Conservation (phyloP, 2,797 vertebrate genomes). For the Dendrocincla tyrannina region DNA sequence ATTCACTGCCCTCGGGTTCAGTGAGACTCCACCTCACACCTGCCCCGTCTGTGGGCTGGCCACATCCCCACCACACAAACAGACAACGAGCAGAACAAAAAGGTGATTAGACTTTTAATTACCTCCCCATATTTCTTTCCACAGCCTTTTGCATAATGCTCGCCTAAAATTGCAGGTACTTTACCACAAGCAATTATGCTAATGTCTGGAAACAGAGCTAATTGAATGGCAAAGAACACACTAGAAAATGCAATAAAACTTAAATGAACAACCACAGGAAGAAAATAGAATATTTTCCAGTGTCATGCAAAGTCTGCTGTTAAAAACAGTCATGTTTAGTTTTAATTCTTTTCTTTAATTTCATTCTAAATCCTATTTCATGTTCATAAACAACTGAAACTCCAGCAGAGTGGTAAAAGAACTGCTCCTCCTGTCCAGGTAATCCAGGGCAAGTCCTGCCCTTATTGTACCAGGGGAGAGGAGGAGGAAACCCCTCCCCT, state of each 20-base stretch:
- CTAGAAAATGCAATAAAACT: slow-evolving; percentile 29
- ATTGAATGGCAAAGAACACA: slow-evolving; percentile 34
- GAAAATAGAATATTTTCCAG: not conserved
- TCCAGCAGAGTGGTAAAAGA: not conserved
- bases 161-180: slow-evolving; percentile 17
- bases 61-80: rapidly evolving
- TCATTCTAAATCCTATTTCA: not conserved
- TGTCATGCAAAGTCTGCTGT: not conserved
- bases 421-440: not conserved
- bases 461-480: not conserved
- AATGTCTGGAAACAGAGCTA: slow-evolving; percentile 48
- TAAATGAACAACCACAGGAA: slow-evolving; percentile 11
- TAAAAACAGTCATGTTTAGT: not conserved
- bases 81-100: not conserved
- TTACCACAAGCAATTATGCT: slow-evolving; percentile 50
- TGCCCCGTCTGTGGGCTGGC: not conserved
- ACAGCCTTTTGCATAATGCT: not conserved
- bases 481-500: not conserved
- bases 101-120: slow-evolving; percentile 10
- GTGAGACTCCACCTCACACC: not conserved
- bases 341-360: not conserved
- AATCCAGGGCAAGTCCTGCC: not conserved
- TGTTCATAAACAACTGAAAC: not conserved
- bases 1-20: too few relatives aligned
- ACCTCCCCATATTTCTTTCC: not conserved